phyloP scores from a whole-genome alignment of 1,140 invertebrate genomes.

The Drosophila sp. region DNA sequence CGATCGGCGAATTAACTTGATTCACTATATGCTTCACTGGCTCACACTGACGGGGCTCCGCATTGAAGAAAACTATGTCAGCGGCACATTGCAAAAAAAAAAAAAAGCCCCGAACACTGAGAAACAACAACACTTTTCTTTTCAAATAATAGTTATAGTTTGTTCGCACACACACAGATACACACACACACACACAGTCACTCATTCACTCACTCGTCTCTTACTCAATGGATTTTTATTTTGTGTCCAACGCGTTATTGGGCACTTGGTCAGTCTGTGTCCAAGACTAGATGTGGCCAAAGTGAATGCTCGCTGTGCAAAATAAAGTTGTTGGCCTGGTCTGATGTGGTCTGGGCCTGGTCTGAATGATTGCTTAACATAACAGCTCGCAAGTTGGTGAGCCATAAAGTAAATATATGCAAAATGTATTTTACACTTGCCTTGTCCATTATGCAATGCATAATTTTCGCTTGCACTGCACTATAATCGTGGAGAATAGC shows the following conservation, averaged over 20 bases:
- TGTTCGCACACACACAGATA: slow-evolving; percentile 24
- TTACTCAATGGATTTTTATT: slow-evolving; percentile 39
- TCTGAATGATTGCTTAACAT: slow-evolving; percentile 47
- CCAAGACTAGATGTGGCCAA: slow-evolving; percentile 11
- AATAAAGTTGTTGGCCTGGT: slow-evolving; percentile 23
- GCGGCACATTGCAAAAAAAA: slow-evolving; percentile 63
- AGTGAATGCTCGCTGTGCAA: slow-evolving; percentile 45
- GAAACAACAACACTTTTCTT: slow-evolving; percentile 61
- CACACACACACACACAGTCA: slow-evolving; percentile 26
- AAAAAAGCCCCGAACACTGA: slow-evolving; percentile 39
- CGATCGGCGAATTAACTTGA: slow-evolving; percentile 35
- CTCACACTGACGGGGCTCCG: neutral
- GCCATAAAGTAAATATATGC: slow-evolving; percentile 54
- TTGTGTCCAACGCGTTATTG: slow-evolving; percentile 57
- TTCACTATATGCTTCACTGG: slow-evolving; percentile 49
- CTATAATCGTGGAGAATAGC: neutral
- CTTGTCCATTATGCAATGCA: slow-evolving; percentile 59
- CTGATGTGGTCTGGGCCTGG: slow-evolving; percentile 21
- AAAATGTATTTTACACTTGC: slow-evolving; percentile 41
- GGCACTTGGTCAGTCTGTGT: slow-evolving; percentile 37
- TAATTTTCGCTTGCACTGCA: slow-evolving; percentile 30
- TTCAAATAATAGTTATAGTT: slow-evolving; percentile 55
- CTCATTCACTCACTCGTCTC: slow-evolving; percentile 26
- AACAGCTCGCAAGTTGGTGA: slow-evolving; percentile 45
- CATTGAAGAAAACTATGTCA: slow-evolving; percentile 62